These are phyloP conservation scores for Anas platyrhynchos DNA, from an alignment of 2,113 vertebrate species.

Conservation along the genomic window DNA sequence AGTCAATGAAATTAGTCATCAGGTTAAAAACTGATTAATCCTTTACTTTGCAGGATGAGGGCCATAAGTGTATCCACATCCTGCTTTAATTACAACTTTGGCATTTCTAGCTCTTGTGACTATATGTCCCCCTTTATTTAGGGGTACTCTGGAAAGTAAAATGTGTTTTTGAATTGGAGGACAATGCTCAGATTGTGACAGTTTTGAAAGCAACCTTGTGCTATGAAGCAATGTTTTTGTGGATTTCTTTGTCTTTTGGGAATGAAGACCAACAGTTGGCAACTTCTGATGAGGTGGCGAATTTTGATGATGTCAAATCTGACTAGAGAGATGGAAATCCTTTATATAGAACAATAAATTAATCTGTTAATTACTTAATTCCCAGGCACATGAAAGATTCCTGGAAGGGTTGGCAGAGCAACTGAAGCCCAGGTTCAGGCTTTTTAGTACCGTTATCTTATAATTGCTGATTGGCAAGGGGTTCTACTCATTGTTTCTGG, in stretches of 20 bases:
- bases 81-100: not conserved
- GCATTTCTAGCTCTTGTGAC: not conserved
- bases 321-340: not conserved
- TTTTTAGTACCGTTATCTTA: conserved; percentile 58
- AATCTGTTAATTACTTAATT: conserved; percentile 53
- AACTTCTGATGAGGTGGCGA: not conserved
- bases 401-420: conserved; percentile 34
- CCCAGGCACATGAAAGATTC: not conserved
- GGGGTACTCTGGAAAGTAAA: not conserved
- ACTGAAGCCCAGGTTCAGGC: conserved; percentile 14
- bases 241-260: not conserved
- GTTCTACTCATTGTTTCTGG: not conserved
- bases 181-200: not conserved
- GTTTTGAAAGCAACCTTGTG: not conserved
- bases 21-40: not conserved
- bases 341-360: conserved; percentile 22
- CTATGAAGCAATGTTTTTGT: not conserved
- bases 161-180: not conserved
- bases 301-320: conserved; percentile 14
- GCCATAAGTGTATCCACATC: not conserved
- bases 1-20: not conserved
- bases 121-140: not conserved
- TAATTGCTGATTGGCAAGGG: conserved; percentile 58
- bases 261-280: not conserved
- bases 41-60: not conserved